Percentiles rank a stretch among this genome's conserved stretches.
phyloP scores from a whole-genome alignment of 53 echinoderm and acorn worm species.

The Echinarachnius parma region DNA sequence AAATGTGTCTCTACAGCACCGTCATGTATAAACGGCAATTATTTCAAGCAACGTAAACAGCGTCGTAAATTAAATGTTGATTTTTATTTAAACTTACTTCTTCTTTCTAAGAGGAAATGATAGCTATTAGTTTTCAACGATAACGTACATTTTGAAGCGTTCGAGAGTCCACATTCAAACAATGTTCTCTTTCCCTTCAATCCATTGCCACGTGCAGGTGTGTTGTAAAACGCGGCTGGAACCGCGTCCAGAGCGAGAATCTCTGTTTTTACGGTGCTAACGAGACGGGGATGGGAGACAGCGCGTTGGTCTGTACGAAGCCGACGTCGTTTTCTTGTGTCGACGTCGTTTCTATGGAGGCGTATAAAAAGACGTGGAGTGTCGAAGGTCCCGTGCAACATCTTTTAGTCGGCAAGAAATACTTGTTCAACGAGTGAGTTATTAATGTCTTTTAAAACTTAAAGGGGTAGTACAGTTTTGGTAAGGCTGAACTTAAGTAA shows the following conservation, averaged over 20 bases:
- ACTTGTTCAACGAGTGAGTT: constrained; percentile 31
- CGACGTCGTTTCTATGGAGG: constrained; percentile 9
- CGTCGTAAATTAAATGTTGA: no score
- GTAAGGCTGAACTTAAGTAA: no score
- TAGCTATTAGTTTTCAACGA: no score
- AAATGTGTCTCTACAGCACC: no score
- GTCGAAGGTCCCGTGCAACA: constrained; percentile 28
- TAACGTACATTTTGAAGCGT: neutral
- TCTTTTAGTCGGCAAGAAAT: constrained; percentile 20
- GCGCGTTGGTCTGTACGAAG: constrained; percentile 34
- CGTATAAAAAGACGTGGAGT: neutral
- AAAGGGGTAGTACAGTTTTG: no score
- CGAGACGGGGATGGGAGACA: constrained; percentile 39
- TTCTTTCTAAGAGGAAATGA: no score
- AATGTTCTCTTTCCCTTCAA: no score
- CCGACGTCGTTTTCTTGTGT: constrained; percentile 21
- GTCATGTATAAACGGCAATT: no score
- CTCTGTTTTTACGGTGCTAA: constrained; percentile 38
- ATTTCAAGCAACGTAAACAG: no score
- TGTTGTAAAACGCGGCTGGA: constrained; percentile 28
- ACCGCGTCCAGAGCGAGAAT: neutral
- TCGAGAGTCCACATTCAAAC: neutral
- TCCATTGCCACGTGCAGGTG: no score
- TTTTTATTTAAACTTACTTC: no score
- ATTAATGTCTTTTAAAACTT: neutral